Evolutionary conservation across 2,888 invertebrate species (phyloP).

Genomic region (Parnassius orleans): DNA sequence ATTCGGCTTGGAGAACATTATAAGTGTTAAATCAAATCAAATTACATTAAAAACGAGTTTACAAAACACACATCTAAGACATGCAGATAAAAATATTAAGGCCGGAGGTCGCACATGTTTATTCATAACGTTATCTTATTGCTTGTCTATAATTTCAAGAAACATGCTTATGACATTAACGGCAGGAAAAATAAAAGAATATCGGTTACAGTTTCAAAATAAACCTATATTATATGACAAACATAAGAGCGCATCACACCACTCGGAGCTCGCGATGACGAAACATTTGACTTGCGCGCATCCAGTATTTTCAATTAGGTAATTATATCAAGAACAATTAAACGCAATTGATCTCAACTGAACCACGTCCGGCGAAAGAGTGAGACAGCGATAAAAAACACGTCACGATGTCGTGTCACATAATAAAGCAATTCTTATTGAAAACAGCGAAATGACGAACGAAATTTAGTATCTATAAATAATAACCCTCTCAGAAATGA

Average conservation of each 20-base stretch:
- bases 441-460: neutral
- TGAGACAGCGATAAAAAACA: conserved; percentile 34
- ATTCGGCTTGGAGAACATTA: too few species aligned
- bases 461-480: too few species aligned
- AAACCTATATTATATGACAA: neutral
- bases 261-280: conserved; percentile 12
- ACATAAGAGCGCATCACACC: neutral
- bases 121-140: conserved; percentile 5
- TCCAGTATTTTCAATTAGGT: conserved; percentile 59
- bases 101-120: conserved; percentile 8
- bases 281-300: conserved; percentile 24
- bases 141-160: conserved; percentile 2
- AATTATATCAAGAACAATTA: conserved; percentile 76
- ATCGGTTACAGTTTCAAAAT: neutral
- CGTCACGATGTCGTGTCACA: conserved; percentile 13
- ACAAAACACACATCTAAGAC: neutral
- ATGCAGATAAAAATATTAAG: conserved; percentile 9
- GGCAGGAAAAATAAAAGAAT: neutral
- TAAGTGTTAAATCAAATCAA: too few species aligned
- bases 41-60: neutral
- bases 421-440: conserved; percentile 4
- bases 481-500: too few species aligned
- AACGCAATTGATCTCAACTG: conserved; percentile 74
- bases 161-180: neutral
- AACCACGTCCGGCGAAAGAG: conserved; percentile 44